Base-by-base conservation (phyloP, 2,113 vertebrate genomes). In the Lophochroa leadbeateri region DNA sequence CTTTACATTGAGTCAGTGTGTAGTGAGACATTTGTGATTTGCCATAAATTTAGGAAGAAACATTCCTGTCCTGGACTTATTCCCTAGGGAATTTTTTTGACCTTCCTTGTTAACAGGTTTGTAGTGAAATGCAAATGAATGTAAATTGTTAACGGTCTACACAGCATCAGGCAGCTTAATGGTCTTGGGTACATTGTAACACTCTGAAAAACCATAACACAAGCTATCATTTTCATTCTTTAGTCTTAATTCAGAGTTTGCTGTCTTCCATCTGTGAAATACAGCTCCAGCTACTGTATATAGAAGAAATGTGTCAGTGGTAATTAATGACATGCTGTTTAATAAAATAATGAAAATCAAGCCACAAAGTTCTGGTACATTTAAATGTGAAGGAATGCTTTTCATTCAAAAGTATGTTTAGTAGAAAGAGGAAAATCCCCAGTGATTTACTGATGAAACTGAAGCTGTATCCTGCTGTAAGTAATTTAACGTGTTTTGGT, bases 71-170 rank as follows among this genome's bases (percentile, higher is more conserved):
- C 70, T 76, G 67, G 63, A 28, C 41, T 72, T 43, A 12, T 5
- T 79, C 41, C n/a, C 31, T 15, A 14, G 47, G 60, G 61, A 91
- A 27, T 70, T 57, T 31, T 69, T 57, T 24, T 53, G 82, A 76
- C 78, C 67, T 89, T 49, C 67, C 53, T 88, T 44, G 46, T 75
- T 86, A 58, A 24, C 39, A 70, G 65, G 57, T 52, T 96, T 91
- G 65, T 64, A 65, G 86, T 3, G 49, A 87, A 58, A 94, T 90
- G 75, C 67, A 96, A 77, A 92, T 49, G 27, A 50, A 77, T 80
- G 78, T 41, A 82, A 92, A 77, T 94, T 46, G 44, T 57, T 76
- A 43, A 44, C 0, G 23, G 0, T 4, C 29, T 77, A 24, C 58
- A 65, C 63, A 63, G 55, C 71, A 49, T 60, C 77, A 85, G 88